Evolutionary conservation across 2,888 invertebrate genomes (phyloP), one percentile per base, ranked within the genome.

Genomic region (Troglohyphantes excavatus): DNA sequence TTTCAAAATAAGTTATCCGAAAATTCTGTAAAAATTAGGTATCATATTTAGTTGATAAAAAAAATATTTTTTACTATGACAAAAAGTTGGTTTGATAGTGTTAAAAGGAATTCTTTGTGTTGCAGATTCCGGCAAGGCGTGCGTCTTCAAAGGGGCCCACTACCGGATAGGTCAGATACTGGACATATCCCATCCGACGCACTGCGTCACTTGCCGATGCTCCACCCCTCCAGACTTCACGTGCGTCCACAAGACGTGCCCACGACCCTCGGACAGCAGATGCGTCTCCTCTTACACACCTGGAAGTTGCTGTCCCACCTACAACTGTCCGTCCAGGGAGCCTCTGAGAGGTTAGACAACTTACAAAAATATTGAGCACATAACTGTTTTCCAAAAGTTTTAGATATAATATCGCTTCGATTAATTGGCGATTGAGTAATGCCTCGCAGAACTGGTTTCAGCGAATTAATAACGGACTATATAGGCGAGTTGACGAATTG

Each of bases 131-230:
- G 76, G 68, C n/a, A 68, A 43, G 1, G 19, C 61, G 2, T 90
- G 90, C 63, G 23, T 6, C 5, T 90, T 81, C 63, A 68, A 61
- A 27, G 75, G 75, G 0, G 53, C 13, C 17, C 46, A 70, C 61
- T 90, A 82, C 70, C 61, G 26, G 17, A 23, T 79, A 0, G 90
- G 90, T 17, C 72, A 90, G 19, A 21, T 33, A 1, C 5, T 90
- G 59, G 82, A 86, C 17, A 86, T 82, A 21, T 23, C 61, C 23
- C 90, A 90, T 29, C 90, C 90, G 0, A 86, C 84, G 11, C 63
- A 76, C 19, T 91, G 91, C 27, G 90, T 91, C 26, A 89, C 90
- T 0, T 91, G 91, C 53, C 67, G 59, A 6, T 91, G 91, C 43
- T 13, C 19, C 19, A 78, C 75, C 0, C 91, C 91, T 2, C 91